Conservation (phyloP, 2,888 invertebrate species). For the Chouioia cunea region DNA sequence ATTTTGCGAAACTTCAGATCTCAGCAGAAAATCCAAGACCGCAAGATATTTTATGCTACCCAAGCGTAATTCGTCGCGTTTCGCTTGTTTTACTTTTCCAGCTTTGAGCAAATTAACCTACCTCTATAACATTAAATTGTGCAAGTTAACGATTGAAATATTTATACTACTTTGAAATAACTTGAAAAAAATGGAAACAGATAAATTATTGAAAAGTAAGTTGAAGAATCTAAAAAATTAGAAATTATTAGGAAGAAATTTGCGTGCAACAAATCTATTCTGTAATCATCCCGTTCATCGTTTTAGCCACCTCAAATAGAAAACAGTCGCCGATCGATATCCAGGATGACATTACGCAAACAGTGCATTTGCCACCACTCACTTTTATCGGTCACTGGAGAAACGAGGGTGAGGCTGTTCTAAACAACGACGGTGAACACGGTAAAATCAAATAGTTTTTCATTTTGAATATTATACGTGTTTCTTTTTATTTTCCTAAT, state of each 20-base stretch:
- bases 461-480: neutral
- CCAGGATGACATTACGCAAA: constrained; percentile 50
- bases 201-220: constrained; percentile 42
- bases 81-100: neutral
- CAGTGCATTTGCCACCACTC: constrained; percentile 53
- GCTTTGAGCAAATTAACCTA: constrained; percentile 1
- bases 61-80: neutral
- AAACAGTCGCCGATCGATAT: constrained; percentile 60
- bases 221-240: neutral
- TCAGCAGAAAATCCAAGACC: constrained; percentile 67
- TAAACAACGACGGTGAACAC: constrained; percentile 54
- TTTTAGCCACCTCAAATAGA: constrained; percentile 48
- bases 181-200: constrained; percentile 21
- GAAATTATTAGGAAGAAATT: neutral
- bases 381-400: constrained; percentile 60
- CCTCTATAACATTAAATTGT: neutral
- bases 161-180: neutral
- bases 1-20: constrained; percentile 72
- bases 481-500: neutral
- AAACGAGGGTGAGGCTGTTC: constrained; percentile 57
- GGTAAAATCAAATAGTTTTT: constrained; percentile 49
- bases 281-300: neutral
- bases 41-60: constrained; percentile 30
- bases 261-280: neutral
- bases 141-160: too few relatives aligned